Base-by-base conservation (phyloP, 2,888 invertebrate species). In the Xanthorhoe designata region DNA sequence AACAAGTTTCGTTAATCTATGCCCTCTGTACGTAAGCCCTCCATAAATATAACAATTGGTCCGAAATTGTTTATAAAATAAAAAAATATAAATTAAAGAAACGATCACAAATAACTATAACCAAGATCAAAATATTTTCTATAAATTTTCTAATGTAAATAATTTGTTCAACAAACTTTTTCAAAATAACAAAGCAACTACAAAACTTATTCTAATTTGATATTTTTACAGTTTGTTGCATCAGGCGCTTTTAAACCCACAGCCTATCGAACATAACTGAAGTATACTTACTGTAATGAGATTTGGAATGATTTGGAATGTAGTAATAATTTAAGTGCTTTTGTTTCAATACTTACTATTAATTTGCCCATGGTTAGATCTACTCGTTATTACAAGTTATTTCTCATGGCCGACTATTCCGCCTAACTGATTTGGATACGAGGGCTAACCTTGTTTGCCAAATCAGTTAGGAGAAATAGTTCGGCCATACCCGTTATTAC, bases 41-140 rank as follows among this genome's bases (percentile, higher is more conserved):
- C 49, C 51, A 62, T 24, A 59, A 56, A 66, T 50, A 60, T 59
- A 45, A 52, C 63, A 66, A 73, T 73, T 73, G 73, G 71, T 73
- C 73, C 73, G 57, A 70, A 69, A 71, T 61, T 38, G 57, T 35
- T 52, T 61, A 61, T 64, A 9, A 52, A 57, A 55, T 35, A 51
- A 51, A 70, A 69, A 47, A 66, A 54, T 61, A 70, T 62, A 58
- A 68, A 64, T 54, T 32, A 60, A 60, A 61, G 51, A 56, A 35
- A 64, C 55, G 55, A 54, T 45, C 13, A 47, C 53, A 61, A 62
- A 68, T 42, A 54, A 55, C 42, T 38, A 57, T 15, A 63, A 61
- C 64, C 57, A 17, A 42, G 38, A 57, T 61, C 56, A 50, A 66
- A 69, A 69, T 66, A 62, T 62, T 63, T 53, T 47, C 17, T 13